These are phyloP conservation scores for Eptesicus fuscus DNA, from an alignment of 2,113 vertebrate species.

Conservation along the genomic window DNA sequence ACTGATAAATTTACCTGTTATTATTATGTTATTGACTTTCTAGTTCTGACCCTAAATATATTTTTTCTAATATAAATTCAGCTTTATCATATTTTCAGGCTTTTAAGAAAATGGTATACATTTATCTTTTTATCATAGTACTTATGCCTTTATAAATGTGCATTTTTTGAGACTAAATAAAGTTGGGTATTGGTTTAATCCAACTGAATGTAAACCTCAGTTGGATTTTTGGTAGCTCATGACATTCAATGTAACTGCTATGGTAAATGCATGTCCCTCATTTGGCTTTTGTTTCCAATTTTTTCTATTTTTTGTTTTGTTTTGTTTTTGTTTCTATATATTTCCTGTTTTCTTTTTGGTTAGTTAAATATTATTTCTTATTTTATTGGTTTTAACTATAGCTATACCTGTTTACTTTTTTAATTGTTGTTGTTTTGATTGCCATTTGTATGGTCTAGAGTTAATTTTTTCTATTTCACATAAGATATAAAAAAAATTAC, in stretches of 20 bases:
- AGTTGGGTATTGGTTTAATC: neutral
- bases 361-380: neutral
- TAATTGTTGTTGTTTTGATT: neutral
- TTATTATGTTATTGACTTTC: neutral
- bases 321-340: neutral
- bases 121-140: neutral
- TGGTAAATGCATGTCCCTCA: neutral
- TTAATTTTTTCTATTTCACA: neutral
- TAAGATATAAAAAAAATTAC: neutral
- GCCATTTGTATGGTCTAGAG: neutral
- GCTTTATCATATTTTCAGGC: neutral
- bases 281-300: neutral
- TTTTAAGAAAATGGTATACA: neutral
- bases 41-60: neutral
- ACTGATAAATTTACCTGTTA: neutral
- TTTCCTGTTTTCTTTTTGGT: neutral
- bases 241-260: neutral
- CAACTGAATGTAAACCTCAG: neutral
- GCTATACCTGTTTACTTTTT: neutral
- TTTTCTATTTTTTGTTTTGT: neutral
- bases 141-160: neutral
- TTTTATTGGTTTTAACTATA: neutral
- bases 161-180: neutral
- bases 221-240: neutral
- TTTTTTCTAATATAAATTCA: neutral